Evolutionary conservation across 2,113 vertebrate species (phyloP), one percentile per base, ranked within the genome.

Genomic region (Pluvialis apricaria): DNA sequence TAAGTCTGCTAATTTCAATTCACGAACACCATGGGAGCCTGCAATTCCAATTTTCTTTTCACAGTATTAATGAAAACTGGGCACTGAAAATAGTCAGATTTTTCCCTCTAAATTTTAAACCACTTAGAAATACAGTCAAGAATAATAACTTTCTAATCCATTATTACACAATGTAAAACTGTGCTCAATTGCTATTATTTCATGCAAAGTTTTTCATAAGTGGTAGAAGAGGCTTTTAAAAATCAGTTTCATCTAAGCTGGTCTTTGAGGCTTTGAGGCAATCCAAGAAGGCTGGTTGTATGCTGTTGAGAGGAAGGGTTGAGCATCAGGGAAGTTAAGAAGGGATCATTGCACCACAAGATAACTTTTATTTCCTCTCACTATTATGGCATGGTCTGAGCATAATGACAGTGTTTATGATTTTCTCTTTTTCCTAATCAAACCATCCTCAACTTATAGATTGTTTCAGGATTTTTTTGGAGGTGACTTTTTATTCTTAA

Each of bases 1-100:
- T 72, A 73, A 84, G 45, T 85, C 45, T 83, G 71, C 84, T 98
- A 97, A 97, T 98, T 97, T 98, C 97, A 98, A 98, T 98, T 98
- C 97, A 92, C 76, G 26, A 94, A 94, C 97, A 94, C 98, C 49
- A n/a, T 71, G 60, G 97, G 97, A 97, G 82, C 31, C 93, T 92
- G 83, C 90, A 96, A 57, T 97, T 98, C 94, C 97, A 98, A 97
- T 98, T 98, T 98, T 97, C 97, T 98, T 98, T 98, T 98, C 92
- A 96, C 95, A 96, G 91, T 93, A 95, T 97, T 98, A 97, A 98
- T 97, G 96, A 98, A 97, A 97, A 98, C 76, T 90, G 71, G 82
- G 89, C 96, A 96, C 55, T 95, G 94, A 83, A 97, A 97, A 97
- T 81, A 97, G 95, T 86, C 70, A 82, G 51, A 79, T 92, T 93